Base-by-base conservation (phyloP, 2,797 vertebrate species). In the Dendrocincla fuliginosa region DNA sequence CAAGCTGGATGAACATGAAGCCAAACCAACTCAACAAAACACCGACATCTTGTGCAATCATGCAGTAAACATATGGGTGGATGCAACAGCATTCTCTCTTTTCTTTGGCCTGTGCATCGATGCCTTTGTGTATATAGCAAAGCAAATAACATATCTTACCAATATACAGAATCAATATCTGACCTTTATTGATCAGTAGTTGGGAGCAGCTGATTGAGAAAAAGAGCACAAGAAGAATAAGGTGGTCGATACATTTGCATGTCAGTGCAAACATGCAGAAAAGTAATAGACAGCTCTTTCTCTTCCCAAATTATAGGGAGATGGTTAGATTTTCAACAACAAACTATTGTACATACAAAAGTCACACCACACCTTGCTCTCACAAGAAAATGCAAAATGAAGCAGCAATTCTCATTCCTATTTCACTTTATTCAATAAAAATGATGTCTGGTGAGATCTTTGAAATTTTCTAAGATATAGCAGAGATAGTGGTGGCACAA, bases 141-240 rank as follows among this genome's bases (percentile, higher is more conserved):
- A 61, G 30, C 16, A 86, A n/a, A n/a, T 42, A 57, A 53, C 1
- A 5, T 11, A 39, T 27, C 68, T 53, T 76, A 42, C 8, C 20
- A 33, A 44, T n/a, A 74, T 22, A 50, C 6, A 70, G 28, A 57
- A 65, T 35, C 3, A 1, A 37, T 70, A 67, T 16, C 15, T 16
- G 3, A 11, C 16, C 46, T 23, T 1, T 60, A 32, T 39, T 0
- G 0, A 49, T 30, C n/a, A 55, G 9, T 28, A 49, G 27, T 25
- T 27, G 68, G 37, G 16, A 83, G 65, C 22, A 69, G 18, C 24
- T 68, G 53, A 33, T 20, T 55, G 59, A 75, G 65, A 24, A 81
- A 52, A 33, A n/a, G 41, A 46, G 11, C 18, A 42, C 0, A 5
- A 55, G 22, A 70, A 56, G 60, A 61, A 28, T 67, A 59, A 42